phyloP scores from a whole-genome alignment of 2,888 invertebrate species.

The Mechanitis mazaeus region DNA sequence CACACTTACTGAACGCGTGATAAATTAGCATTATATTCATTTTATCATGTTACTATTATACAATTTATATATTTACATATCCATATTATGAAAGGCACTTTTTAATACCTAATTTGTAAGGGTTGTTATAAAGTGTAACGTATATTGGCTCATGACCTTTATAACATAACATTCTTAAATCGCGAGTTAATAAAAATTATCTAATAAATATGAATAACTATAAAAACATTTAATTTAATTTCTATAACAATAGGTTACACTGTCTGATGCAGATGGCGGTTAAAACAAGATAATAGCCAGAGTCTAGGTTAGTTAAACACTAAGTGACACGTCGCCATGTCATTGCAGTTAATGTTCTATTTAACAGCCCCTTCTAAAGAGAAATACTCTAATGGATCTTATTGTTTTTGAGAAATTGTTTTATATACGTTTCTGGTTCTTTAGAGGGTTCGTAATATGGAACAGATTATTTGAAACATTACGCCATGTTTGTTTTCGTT shows the following conservation, averaged over 20 bases:
- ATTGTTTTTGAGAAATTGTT: neutral
- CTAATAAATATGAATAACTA: neutral
- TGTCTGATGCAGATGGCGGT: conserved; percentile 18
- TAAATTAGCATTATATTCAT: too few relatives aligned
- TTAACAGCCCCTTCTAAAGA: conserved; percentile 9
- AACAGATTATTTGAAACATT: too few relatives aligned
- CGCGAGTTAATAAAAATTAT: too few relatives aligned
- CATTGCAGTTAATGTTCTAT: conserved; percentile 17
- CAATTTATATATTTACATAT: too few relatives aligned
- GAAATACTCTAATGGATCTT: conserved; percentile 3
- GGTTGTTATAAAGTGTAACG: too few relatives aligned
- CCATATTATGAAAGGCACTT: too few relatives aligned
- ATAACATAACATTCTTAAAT: too few relatives aligned
- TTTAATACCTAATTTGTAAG: too few relatives aligned
- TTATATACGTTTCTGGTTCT: neutral
- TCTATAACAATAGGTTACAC: conserved; percentile 2
- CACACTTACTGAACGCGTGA: too few relatives aligned
- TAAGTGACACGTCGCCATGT: conserved; percentile 20
- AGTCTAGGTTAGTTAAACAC: conserved; percentile 24
- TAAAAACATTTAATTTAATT: neutral
- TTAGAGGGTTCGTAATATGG: neutral
- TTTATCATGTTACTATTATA: too few relatives aligned
- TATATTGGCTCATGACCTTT: too few relatives aligned
- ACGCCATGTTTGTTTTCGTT: too few relatives aligned
- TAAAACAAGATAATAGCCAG: conserved; percentile 15